Percentiles rank a stretch among this genome's conserved stretches.
Conservation (phyloP, 2,113 vertebrate species). For the Mirza zaza region DNA sequence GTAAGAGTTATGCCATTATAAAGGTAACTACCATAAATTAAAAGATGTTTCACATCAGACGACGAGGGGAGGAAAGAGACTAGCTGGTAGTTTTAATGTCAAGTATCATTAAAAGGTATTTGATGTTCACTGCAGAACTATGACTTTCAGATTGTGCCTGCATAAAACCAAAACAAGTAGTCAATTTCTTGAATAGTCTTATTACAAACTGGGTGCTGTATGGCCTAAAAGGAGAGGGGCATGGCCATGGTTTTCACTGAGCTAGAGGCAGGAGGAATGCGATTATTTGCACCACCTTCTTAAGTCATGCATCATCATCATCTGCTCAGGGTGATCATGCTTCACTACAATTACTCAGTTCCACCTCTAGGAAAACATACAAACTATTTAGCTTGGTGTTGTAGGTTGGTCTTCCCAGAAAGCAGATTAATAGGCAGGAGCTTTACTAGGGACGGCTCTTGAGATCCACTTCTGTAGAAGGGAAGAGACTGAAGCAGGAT, state of each 20-base stretch:
- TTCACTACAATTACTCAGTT: background rate
- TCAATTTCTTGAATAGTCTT: background rate
- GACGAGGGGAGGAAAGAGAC: background rate
- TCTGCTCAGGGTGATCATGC: background rate
- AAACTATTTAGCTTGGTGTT: background rate
- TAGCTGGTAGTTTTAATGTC: background rate
- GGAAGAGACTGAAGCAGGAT: background rate
- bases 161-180: background rate
- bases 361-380: background rate
- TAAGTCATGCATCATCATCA: background rate
- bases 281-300: background rate
- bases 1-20: constrained; percentile 38
- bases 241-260: background rate
- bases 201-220: background rate
- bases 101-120: background rate
- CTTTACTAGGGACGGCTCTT: background rate
- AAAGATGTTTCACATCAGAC: background rate
- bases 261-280: background rate
- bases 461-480: background rate
- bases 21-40: constrained; percentile 30
- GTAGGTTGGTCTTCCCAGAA: background rate
- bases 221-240: background rate
- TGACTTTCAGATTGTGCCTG: background rate
- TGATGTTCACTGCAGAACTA: background rate
- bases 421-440: background rate